phyloP scores from a whole-genome alignment of 2,888 invertebrate species.

The Chloroclystis v-ata region DNA sequence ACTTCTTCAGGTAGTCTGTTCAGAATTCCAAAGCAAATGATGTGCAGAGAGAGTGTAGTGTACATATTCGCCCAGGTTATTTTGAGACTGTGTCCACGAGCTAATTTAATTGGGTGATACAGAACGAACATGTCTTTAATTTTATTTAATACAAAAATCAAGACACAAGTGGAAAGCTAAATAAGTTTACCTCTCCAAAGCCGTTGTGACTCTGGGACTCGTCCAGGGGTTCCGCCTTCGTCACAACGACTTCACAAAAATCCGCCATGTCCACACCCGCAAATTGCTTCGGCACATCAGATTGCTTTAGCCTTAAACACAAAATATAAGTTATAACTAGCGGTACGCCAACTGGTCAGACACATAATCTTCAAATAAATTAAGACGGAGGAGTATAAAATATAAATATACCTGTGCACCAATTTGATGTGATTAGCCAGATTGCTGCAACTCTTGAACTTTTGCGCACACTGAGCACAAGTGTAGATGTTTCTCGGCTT shows the following conservation, averaged over 20 bases:
- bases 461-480: constrained; percentile 60
- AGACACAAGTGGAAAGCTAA: too few relatives aligned
- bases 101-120: too few relatives aligned
- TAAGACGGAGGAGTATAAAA: background rate
- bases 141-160: too few relatives aligned
- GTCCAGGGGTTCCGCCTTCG: constrained; percentile 74
- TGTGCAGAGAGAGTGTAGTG: too few relatives aligned
- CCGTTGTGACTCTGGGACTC: constrained; percentile 71
- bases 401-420: constrained; percentile 46
- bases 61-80: too few relatives aligned
- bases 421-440: constrained; percentile 66
- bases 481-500: constrained; percentile 69
- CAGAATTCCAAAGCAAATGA: too few relatives aligned
- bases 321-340: too few relatives aligned
- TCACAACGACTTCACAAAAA: constrained; percentile 79
- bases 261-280: constrained; percentile 55
- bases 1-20: too few relatives aligned
- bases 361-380: too few relatives aligned
- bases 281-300: constrained; percentile 33
- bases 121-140: too few relatives aligned
- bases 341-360: too few relatives aligned
- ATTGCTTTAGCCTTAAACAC: constrained; percentile 39
- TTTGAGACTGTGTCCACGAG: too few relatives aligned
- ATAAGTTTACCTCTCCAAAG: constrained; percentile 48
- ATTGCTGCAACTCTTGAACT: constrained; percentile 63